These are phyloP conservation scores for Thalassoma bifasciatum DNA, from an alignment of 2,113 vertebrate genomes.

Conservation along the genomic window DNA sequence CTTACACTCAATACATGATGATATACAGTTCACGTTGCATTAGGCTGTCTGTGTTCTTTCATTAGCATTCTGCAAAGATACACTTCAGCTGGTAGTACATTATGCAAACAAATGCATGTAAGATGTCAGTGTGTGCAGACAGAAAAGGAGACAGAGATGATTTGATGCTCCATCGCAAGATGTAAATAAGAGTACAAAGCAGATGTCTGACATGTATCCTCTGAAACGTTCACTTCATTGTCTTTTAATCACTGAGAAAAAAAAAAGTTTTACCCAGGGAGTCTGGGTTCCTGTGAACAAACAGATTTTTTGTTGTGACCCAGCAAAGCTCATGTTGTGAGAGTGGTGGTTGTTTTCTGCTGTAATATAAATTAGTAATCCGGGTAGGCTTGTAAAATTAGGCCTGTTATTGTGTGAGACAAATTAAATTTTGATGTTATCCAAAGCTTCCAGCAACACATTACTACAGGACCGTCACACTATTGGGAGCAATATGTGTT, in stretches of 20 bases:
- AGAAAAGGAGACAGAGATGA: neutral
- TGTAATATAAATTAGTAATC: conserved; percentile 28
- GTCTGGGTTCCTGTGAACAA: conserved; percentile 2
- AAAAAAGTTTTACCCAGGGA: neutral
- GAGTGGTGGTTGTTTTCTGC: conserved; percentile 16
- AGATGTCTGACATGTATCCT: neutral
- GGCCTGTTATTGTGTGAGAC: conserved; percentile 10
- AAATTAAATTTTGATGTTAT: conserved; percentile 55
- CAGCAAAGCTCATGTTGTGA: neutral
- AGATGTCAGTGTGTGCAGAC: neutral
- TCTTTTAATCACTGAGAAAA: neutral
- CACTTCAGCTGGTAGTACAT: conserved; percentile 1
- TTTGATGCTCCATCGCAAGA: conserved; percentile 1
- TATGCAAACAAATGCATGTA: conserved; percentile 6
- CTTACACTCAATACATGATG: neutral
- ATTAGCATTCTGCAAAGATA: neutral
- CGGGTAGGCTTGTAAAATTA: conserved; percentile 12
- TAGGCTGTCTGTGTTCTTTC: neutral
- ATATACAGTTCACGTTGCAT: neutral
- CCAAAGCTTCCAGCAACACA: neutral
- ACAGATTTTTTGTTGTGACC: conserved; percentile 10
- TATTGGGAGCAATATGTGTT: neutral
- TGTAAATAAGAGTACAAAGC: conserved; percentile 2
- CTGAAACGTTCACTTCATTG: neutral
- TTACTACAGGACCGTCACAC: neutral